Conservation (phyloP, 2,113 vertebrate species). For the Ancistrus triradiatus region DNA sequence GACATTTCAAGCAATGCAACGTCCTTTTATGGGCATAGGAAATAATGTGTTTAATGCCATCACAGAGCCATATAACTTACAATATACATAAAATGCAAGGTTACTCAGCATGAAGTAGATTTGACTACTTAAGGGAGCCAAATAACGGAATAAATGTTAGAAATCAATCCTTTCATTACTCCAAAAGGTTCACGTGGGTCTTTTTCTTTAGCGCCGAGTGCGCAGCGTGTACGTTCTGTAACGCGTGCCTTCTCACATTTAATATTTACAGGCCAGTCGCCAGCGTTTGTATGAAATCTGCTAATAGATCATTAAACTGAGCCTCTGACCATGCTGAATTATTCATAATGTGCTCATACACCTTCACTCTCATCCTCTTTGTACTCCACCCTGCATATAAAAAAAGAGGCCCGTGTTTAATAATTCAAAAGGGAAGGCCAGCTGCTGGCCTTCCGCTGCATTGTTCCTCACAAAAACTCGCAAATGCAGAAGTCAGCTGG, state of each 20-base stretch:
- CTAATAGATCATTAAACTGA: conserved; percentile 3
- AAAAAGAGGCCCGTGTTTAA: conserved; percentile 43
- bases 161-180: too few species aligned
- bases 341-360: conserved; percentile 13
- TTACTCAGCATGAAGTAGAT: too few species aligned
- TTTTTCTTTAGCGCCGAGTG: too few species aligned
- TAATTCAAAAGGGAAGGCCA: conserved; percentile 57
- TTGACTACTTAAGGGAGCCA: too few species aligned
- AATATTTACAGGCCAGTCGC: background rate
- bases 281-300: background rate
- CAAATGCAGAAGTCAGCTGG: conserved; percentile 7
- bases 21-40: too few species aligned
- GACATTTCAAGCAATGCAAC: too few species aligned
- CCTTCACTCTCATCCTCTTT: background rate
- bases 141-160: too few species aligned
- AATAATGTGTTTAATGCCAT: too few species aligned
- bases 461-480: conserved; percentile 42
- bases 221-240: too few species aligned
- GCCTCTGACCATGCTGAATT: conserved; percentile 30
- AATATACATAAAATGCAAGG: too few species aligned
- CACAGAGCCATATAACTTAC: too few species aligned
- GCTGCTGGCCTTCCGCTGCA: conserved; percentile 45
- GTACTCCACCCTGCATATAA: background rate
- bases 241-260: background rate
- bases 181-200: too few species aligned